Evolutionary conservation across 2,113 vertebrate species (phyloP).

Genomic region (Hyaena hyaena): DNA sequence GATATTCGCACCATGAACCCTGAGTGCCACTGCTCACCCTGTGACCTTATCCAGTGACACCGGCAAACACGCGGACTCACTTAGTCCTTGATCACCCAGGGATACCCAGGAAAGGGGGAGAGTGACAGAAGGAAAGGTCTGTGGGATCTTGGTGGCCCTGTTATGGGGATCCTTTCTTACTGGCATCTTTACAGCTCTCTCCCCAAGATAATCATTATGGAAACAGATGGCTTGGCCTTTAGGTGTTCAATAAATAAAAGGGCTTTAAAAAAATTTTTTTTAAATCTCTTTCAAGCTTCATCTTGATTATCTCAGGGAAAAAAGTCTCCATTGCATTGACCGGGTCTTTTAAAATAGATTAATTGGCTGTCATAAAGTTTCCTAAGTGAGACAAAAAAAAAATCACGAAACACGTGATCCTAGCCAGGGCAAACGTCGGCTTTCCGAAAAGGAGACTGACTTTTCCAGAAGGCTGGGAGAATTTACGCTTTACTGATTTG

Average conservation of each 20-base stretch:
- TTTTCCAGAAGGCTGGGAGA: neutral
- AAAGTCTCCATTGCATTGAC: neutral
- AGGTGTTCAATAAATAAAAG: neutral
- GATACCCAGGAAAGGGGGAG: no score
- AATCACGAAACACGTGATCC: neutral
- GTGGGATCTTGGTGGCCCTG: neutral
- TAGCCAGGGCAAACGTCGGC: neutral
- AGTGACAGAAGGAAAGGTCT: accelerated
- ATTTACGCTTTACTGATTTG: accelerated
- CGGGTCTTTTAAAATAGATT: neutral
- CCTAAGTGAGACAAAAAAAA: neutral
- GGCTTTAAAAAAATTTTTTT: neutral
- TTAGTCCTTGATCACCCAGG: neutral
- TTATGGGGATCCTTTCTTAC: neutral
- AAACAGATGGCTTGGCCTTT: neutral
- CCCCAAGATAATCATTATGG: neutral
- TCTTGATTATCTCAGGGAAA: neutral
- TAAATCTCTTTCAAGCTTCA: slow-evolving; percentile 6
- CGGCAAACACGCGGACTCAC: neutral
- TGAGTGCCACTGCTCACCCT: neutral
- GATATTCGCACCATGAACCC: neutral
- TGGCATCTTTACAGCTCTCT: neutral
- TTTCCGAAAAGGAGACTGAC: neutral
- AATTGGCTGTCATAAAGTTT: neutral
- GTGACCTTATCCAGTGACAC: neutral